A percentile compares a stretch with the other conserved stretches of the same genome.
Evolutionary conservation across 1,140 invertebrate species (phyloP).

Genomic region (Drosophila nannoptera): DNA sequence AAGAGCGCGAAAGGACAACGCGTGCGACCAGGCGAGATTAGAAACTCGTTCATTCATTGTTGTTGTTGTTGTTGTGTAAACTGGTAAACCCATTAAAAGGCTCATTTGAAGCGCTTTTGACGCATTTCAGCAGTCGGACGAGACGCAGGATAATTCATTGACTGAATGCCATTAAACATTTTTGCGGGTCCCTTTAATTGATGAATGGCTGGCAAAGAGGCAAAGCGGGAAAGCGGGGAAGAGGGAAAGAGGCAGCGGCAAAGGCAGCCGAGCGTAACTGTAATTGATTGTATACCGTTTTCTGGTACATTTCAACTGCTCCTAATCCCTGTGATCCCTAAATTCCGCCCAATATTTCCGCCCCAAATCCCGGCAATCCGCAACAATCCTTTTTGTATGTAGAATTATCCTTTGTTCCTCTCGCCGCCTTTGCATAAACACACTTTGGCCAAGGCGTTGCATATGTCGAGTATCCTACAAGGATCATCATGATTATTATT

Average conservation of each 20-base stretch:
- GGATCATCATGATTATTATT: slow-evolving; percentile 20
- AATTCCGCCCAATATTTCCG: no score
- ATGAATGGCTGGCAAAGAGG: slow-evolving; percentile 10
- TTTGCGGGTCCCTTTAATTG: slow-evolving; percentile 37
- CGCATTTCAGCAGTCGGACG: slow-evolving; percentile 42
- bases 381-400: slow-evolving; percentile 12
- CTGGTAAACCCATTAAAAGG: slow-evolving; percentile 74
- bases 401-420: slow-evolving; percentile 27
- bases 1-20: slow-evolving; percentile 65
- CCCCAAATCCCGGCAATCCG: neutral
- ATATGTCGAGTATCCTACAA: slow-evolving; percentile 23
- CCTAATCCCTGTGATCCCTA: slow-evolving; percentile 5
- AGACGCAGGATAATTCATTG: slow-evolving; percentile 29
- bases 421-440: slow-evolving; percentile 35
- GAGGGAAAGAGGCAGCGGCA: neutral
- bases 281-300: slow-evolving; percentile 37
- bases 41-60: slow-evolving; percentile 31
- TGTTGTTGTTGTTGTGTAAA: no score
- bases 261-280: slow-evolving; percentile 16
- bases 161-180: slow-evolving; percentile 31
- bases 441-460: slow-evolving; percentile 21
- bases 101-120: slow-evolving; percentile 73
- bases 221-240: neutral
- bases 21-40: slow-evolving; percentile 14
- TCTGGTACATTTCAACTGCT: slow-evolving; percentile 22